phyloP scores from a whole-genome alignment of 2,797 vertebrate species.

The Myotis myotis region DNA sequence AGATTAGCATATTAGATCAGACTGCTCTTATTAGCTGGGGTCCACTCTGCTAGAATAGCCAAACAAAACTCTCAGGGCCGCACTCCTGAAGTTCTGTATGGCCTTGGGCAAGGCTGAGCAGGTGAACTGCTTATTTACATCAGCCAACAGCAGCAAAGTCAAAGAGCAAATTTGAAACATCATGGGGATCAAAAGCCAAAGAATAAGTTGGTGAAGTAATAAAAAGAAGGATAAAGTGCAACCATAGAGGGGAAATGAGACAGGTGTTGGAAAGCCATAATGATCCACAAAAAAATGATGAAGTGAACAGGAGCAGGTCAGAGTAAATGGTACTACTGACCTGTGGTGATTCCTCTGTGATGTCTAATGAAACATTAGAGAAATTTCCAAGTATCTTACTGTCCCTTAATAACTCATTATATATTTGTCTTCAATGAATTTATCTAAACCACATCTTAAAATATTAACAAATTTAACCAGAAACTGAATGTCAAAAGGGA shows the following conservation, averaged over 20 bases:
- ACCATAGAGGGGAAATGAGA: neutral
- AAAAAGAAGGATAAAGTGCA: neutral
- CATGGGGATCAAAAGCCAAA: neutral
- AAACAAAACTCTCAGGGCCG: neutral
- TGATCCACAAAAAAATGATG: neutral
- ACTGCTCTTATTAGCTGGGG: neutral
- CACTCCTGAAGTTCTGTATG: neutral
- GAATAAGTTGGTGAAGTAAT: neutral
- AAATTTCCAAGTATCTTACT: neutral
- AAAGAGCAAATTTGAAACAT: neutral
- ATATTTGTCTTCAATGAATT: neutral
- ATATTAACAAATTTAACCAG: neutral
- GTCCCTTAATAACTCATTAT: neutral
- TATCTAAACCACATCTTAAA: neutral
- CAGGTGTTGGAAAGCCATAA: neutral
- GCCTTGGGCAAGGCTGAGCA: neutral
- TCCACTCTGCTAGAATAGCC: neutral
- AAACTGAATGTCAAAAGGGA: neutral
- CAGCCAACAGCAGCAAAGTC: neutral
- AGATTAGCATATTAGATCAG: neutral
- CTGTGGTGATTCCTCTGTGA: neutral
- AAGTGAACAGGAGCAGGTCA: neutral
- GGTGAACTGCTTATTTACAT: neutral
- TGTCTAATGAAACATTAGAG: neutral
- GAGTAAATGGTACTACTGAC: accelerated